Base-by-base conservation (phyloP, 2,888 invertebrate genomes). In the Willowsia nigromaculata region DNA sequence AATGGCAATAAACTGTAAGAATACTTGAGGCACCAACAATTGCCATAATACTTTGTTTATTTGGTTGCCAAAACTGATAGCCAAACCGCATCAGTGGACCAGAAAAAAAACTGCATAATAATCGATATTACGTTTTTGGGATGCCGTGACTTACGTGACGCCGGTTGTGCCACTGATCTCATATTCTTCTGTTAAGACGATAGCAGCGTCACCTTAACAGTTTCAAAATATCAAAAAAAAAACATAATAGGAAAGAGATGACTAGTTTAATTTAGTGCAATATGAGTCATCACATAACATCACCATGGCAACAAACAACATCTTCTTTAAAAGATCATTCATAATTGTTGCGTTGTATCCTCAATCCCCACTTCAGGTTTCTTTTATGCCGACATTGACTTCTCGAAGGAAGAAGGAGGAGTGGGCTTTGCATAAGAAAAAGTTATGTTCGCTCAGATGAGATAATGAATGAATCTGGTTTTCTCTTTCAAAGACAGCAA, bases 271-370 rank as follows among this genome's bases (percentile, higher is more conserved):
- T 43, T 47, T 81, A 62, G 81, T 81, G 81, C 82, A 82, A 62
- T 82, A 82, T 82, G 82, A 74, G n/a, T 74, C 74, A 47, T 47
- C 50, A n/a, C n/a, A n/a, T n/a, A n/a, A n/a, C n/a, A n/a, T n/a
- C n/a, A n/a, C n/a, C n/a, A n/a, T n/a, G n/a, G n/a, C n/a, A n/a
- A n/a, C n/a, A n/a, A 43, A 27, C 74, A 47, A 18, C 74, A 30
- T 62, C 27, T 6, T 59, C 56, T 22, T 56, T n/a, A n/a, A n/a
- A n/a, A n/a, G 56, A 56, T 56, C 25, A 5, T 22, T 15, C 53
- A 18, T 56, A 4, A 37, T 37, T 4, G 22, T 30, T 33, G 68
- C n/a, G 37, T 4, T 62, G 33, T 50, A 76, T 18, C 30, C 30
- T 30, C n/a, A 18, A 76, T 56, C 5, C 43, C 74, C 33, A 78